These are phyloP conservation scores for Armadillidium nasatum DNA, from an alignment of 1,140 invertebrate species.

Conservation along the genomic window DNA sequence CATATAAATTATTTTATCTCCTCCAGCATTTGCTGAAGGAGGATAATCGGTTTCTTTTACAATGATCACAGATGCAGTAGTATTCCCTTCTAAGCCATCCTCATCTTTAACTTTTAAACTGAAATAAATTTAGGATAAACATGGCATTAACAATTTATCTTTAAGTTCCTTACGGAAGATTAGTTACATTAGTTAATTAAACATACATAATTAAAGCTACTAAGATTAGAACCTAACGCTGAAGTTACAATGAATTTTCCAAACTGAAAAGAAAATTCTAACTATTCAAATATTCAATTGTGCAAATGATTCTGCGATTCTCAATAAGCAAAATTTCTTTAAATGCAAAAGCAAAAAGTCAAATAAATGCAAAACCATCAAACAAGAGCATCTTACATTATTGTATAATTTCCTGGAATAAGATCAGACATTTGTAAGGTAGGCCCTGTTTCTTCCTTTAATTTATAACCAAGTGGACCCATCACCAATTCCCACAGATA, in stretches of 20 bases:
- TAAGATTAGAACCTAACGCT: no score
- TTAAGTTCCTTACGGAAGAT: neutral
- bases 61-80: slow-evolving; percentile 82
- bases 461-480: slow-evolving; percentile 78
- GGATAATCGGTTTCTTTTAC: slow-evolving; percentile 89
- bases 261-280: no score
- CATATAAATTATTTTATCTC: slow-evolving; percentile 82
- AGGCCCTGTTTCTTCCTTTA: slow-evolving; percentile 68
- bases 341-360: no score
- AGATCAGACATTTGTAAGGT: slow-evolving; percentile 75
- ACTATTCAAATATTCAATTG: no score
- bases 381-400: slow-evolving; percentile 58
- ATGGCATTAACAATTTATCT: neutral
- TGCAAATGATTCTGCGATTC: no score
- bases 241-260: no score
- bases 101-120: slow-evolving; percentile 86
- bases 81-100: slow-evolving; percentile 77
- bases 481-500: slow-evolving; percentile 89
- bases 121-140: slow-evolving; percentile 38
- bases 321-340: no score
- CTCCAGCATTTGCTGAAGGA: slow-evolving; percentile 87
- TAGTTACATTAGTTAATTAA: neutral
- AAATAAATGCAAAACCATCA: no score
- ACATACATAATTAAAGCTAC: neutral
- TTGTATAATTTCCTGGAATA: slow-evolving; percentile 83